Percentiles rank a stretch among this genome's conserved stretches.
phyloP scores from a whole-genome alignment of 2,797 vertebrate genomes.

The Otolemur crassicaudatus region DNA sequence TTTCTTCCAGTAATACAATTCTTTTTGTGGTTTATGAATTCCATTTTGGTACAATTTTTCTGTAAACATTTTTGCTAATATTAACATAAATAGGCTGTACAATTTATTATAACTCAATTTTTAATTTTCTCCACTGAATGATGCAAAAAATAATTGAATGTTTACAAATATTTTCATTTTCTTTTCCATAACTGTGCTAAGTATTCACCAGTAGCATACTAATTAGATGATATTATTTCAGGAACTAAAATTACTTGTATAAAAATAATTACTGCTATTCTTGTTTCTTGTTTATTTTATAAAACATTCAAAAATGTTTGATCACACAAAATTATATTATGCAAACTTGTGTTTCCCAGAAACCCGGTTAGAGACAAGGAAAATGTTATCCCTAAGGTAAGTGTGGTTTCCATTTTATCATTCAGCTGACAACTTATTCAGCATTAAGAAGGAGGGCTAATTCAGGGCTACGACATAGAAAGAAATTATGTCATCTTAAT shows the following conservation, averaged over 20 bases:
- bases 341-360: not conserved
- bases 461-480: not conserved
- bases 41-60: not conserved
- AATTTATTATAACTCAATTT: conserved; percentile 39
- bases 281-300: conserved; percentile 38
- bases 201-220: conserved; percentile 58
- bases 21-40: conserved; percentile 10
- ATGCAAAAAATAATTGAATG: conserved; percentile 43
- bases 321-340: conserved; percentile 44
- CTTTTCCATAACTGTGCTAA: conserved; percentile 43
- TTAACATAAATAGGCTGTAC: not conserved
- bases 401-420: not conserved
- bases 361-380: not conserved
- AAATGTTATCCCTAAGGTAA: not conserved
- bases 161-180: conserved; percentile 75
- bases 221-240: conserved; percentile 70
- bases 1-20: conserved; percentile 3
- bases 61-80: not conserved
- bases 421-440: not conserved
- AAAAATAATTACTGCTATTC: conserved; percentile 70
- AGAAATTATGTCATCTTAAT: not conserved
- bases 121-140: conserved; percentile 18
- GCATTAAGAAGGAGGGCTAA: not conserved
- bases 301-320: conserved; percentile 16
- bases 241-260: conserved; percentile 47